Evolutionary conservation across 2,888 invertebrate genomes (phyloP), one percentile per base, ranked within the genome.

Genomic region (Tortrix viridana): DNA sequence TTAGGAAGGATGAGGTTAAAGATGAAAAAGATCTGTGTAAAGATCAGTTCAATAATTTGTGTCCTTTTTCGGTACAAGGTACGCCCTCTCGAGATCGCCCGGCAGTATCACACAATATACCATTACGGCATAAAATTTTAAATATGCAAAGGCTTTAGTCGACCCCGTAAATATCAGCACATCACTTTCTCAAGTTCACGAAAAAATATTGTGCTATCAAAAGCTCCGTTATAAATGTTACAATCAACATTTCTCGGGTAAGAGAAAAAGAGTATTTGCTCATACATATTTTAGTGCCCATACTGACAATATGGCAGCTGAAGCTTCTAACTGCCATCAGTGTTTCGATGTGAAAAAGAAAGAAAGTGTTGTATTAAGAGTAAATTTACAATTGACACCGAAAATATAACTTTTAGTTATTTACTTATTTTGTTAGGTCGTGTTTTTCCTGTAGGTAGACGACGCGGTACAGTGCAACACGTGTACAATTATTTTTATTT

Each of bases 171-270:
- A 53, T 63, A 53, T 58, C 52, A 63, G 32, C 38, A 63, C 43
- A 58, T 32, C 32, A 32, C 32, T 32, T 62, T 57, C 46, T 16
- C 46, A 38, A 47, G 52, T 54, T 55, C 52, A 53, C 55, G 43
- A 57, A 50, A 64, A 60, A 60, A 60, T 60, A 55, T 65, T 47
- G 20, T 55, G 60, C 58, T 43, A 62, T 69, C 67, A 65, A 60
- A 57, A 53, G 59, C 50, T 57, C 26, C 55, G 60, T 66, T 60
- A 55, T 56, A 58, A 53, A 58, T 54, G 60, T 67, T 63, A 55
- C 59, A 58, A 53, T 60, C 57, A 65, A 44, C 37, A 49, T 50
- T 47, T 55, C 57, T 38, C 47, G 46, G 47, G 52, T 47, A 62
- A 20, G 22, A 52, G 55, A 55, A 46, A 32, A 57, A 49, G 43